Base-by-base conservation (phyloP, 2,797 vertebrate species). In the Pangasius sanitwongsei region DNA sequence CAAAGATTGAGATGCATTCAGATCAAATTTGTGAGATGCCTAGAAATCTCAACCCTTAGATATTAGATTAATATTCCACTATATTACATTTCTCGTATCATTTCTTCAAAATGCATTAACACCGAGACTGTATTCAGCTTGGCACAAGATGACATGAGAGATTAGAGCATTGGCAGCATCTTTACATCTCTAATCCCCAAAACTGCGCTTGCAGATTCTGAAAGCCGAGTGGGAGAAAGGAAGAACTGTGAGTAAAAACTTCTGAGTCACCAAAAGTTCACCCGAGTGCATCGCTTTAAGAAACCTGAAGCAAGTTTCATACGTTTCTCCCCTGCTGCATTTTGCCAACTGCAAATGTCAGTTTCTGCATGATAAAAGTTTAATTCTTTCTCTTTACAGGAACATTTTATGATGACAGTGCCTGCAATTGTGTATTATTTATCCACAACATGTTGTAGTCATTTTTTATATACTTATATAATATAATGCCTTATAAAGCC, bases 341-440 rank as follows among this genome's bases (percentile, higher is more conserved):
- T 86, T n/a, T 89, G 88, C 78, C 83, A 88, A 67, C 59, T 88
- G n/a, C 20, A 78, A 85, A 88, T 88, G 87, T 88, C 87, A 85
- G 31, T 18, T 44, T n/a, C 81, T 63, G 57, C 37, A 23, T 65
- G 65, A 55, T 67, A 63, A 48, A 83, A 44, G 59, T 63, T 44
- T 37, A 5, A 59, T 81, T 23, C 18, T 59, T 59, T 81, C 7
- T 20, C 20, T 83, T 48, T 65, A 63, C 20, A 8, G 37, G 59
- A 63, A 15, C 81, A 8, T 63, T 83, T 44, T 44, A 63, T 63
- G 23, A 41, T 11, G 13, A 28, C 13, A 65, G 12, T 11, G 9
- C 13, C 41, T 28, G 59, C 13, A n/a, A 48, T 9, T n/a, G 13
- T 16, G 55, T 25, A 23, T 25, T 82, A 37, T 37, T 82, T 55